phyloP scores from a whole-genome alignment of 2,113 vertebrate genomes.

The Nannospalax galili region DNA sequence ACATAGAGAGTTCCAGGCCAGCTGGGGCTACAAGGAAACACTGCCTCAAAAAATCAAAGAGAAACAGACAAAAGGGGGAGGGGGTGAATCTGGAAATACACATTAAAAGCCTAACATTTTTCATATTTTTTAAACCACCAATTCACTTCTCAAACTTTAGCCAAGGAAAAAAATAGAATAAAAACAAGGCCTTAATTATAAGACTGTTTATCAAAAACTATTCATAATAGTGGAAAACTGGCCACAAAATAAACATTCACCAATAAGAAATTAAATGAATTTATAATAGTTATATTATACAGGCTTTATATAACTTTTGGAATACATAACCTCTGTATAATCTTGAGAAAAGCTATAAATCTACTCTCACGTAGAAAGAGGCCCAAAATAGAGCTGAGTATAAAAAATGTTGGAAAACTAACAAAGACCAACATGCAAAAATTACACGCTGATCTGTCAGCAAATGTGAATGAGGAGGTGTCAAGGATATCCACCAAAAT shows the following conservation, averaged over 20 bases:
- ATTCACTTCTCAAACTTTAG: conserved; percentile 25
- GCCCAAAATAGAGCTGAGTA: background rate
- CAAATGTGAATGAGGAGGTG: background rate
- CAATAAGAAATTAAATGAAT: background rate
- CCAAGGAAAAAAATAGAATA: background rate
- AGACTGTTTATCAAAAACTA: background rate
- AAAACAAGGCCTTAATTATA: background rate
- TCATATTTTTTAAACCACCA: conserved; percentile 10
- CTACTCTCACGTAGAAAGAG: background rate
- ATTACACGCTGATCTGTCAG: background rate
- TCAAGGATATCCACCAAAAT: background rate
- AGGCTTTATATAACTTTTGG: background rate
- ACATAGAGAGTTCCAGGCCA: no score
- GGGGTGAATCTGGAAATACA: background rate
- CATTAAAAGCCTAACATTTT: background rate
- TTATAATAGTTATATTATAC: background rate
- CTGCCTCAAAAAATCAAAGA: no score
- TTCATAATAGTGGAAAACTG: background rate
- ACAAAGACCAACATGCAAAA: background rate
- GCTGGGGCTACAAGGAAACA: no score
- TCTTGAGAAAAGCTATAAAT: background rate
- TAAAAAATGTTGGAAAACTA: background rate
- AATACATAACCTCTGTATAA: background rate
- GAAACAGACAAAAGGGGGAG: no score
- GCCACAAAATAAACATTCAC: background rate